Evolutionary conservation across 2,888 invertebrate genomes (phyloP).

Genomic region (Diachrysia chrysitis): DNA sequence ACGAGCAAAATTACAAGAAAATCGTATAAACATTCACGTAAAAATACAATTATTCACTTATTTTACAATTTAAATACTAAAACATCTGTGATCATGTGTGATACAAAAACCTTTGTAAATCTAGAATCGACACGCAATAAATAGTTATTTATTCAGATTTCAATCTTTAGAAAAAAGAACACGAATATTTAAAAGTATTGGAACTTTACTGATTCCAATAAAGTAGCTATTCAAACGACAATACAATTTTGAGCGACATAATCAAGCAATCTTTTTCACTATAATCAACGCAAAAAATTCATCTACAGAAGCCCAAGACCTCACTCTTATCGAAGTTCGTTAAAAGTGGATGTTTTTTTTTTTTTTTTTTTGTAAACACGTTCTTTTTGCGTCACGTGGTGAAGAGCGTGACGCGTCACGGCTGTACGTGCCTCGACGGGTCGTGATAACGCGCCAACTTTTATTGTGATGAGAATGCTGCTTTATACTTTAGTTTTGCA

Average conservation of each 20-base stretch:
- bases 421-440: constrained; percentile 53
- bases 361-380: constrained; percentile 33
- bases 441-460: constrained; percentile 61
- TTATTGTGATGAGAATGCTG: constrained; percentile 62
- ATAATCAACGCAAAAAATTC: not conserved
- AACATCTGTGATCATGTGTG: no score
- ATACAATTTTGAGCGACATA: not conserved
- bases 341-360: constrained; percentile 37
- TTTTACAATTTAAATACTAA: no score
- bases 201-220: no score
- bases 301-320: not conserved
- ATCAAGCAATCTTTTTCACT: not conserved
- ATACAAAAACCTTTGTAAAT: no score
- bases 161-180: no score
- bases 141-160: no score
- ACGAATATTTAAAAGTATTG: not conserved
- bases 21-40: no score
- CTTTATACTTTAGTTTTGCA: constrained; percentile 48
- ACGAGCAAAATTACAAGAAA: no score
- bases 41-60: no score
- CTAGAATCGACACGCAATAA: no score
- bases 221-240: not conserved
- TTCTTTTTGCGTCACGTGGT: constrained; percentile 47
- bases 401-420: constrained; percentile 47
- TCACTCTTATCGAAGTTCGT: constrained; percentile 3